These are phyloP conservation scores for Clostera curtula DNA, from an alignment of 2,888 invertebrate genomes.

Conservation along the genomic window DNA sequence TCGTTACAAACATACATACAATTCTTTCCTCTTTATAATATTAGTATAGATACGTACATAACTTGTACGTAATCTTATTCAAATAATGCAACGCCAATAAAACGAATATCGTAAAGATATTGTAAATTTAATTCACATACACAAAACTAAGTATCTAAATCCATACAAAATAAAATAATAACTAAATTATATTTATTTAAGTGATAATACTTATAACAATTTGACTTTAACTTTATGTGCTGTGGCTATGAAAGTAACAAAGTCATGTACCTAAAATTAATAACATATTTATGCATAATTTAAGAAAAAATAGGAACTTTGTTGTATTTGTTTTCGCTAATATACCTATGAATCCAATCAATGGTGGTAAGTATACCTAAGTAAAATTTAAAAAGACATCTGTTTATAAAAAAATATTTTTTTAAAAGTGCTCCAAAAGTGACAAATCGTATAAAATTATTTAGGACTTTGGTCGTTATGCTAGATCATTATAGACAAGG, in stretches of 20 bases:
- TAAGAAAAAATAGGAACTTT: constrained; percentile 27
- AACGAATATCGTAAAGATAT: not conserved
- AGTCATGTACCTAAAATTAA: constrained; percentile 17
- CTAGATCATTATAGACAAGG: constrained; percentile 19
- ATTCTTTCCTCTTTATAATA: too few relatives aligned
- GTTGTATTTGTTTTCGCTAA: constrained; percentile 16
- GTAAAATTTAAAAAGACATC: not conserved
- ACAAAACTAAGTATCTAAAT: not conserved
- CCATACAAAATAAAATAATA: constrained; percentile 16
- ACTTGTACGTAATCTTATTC: too few relatives aligned
- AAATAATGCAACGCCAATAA: not conserved
- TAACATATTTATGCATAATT: constrained; percentile 13
- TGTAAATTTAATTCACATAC: not conserved
- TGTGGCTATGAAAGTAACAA: constrained; percentile 15
- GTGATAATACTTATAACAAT: constrained; percentile 23
- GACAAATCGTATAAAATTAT: constrained; percentile 8
- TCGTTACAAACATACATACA: too few relatives aligned
- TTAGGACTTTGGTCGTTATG: constrained; percentile 10
- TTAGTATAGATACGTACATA: too few relatives aligned
- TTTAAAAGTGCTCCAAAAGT: constrained; percentile 8
- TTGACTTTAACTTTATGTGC: constrained; percentile 17
- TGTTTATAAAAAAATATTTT: not conserved
- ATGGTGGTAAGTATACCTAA: not conserved
- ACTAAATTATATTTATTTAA: constrained; percentile 24
- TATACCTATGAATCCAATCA: not conserved